phyloP scores from a whole-genome alignment of 2,888 invertebrate species.

The Drosophila aldrichi region DNA sequence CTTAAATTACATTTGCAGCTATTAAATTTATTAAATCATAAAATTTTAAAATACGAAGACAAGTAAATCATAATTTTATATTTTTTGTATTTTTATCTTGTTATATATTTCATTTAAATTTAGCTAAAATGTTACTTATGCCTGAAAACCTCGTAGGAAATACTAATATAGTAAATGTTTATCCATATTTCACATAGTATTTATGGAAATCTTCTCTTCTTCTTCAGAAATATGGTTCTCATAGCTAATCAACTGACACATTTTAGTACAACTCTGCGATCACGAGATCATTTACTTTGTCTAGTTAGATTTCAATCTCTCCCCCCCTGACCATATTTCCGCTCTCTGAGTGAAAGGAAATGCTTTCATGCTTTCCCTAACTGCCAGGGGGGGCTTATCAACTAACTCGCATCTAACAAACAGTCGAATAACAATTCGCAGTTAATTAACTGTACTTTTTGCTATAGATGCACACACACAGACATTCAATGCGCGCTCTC shows the following conservation, averaged over 20 bases:
- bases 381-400: slow-evolving; percentile 52
- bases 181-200: not conserved
- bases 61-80: no score
- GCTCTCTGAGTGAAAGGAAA: slow-evolving; percentile 29
- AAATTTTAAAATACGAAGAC: no score
- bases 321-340: not conserved
- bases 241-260: not conserved
- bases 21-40: no score
- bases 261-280: slow-evolving; percentile 7
- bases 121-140: no score
- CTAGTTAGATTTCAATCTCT: slow-evolving; percentile 3
- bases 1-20: no score
- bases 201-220: no score
- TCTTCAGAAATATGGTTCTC: not conserved
- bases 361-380: slow-evolving; percentile 39
- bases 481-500: not conserved
- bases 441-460: slow-evolving; percentile 75
- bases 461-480: slow-evolving; percentile 19
- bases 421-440: slow-evolving; percentile 69
- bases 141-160: no score
- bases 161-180: no score
- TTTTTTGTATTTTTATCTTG: no score
- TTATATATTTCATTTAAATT: no score
- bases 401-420: slow-evolving; percentile 46
- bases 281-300: slow-evolving; percentile 12